Conservation (phyloP, 1,140 invertebrate species). For the Samia ricini region DNA sequence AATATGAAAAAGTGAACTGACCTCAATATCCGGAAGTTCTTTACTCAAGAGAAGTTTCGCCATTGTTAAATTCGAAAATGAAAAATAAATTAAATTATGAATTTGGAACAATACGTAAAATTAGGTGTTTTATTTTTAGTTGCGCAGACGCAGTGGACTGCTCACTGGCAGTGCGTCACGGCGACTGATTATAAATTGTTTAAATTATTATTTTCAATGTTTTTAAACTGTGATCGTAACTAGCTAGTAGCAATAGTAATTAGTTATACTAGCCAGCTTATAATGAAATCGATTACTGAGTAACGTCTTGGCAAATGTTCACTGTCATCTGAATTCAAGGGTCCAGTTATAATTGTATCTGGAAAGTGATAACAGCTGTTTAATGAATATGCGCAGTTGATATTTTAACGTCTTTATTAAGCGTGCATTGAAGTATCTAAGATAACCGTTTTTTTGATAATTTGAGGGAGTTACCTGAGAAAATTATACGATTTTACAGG, state of each 20-base stretch:
- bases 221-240: background rate
- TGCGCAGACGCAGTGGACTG: slow-evolving; percentile 53
- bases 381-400: background rate
- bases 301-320: background rate
- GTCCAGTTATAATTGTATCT: background rate
- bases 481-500: no score
- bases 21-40: slow-evolving; percentile 85
- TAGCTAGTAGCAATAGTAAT: background rate
- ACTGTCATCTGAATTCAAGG: background rate
- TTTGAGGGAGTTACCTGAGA: background rate
- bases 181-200: slow-evolving; percentile 39
- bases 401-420: background rate
- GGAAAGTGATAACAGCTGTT: background rate
- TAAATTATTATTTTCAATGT: background rate
- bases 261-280: background rate
- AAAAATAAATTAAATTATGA: background rate
- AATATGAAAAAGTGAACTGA: slow-evolving; percentile 57
- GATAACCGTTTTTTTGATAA: background rate
- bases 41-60: slow-evolving; percentile 78
- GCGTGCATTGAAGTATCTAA: background rate
- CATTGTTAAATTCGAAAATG: slow-evolving; percentile 39
- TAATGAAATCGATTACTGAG: background rate
- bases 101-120: background rate
- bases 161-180: slow-evolving; percentile 67
- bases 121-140: background rate